Evolutionary conservation across 2,888 invertebrate species (phyloP).

Genomic region (Morpho deidamia): DNA sequence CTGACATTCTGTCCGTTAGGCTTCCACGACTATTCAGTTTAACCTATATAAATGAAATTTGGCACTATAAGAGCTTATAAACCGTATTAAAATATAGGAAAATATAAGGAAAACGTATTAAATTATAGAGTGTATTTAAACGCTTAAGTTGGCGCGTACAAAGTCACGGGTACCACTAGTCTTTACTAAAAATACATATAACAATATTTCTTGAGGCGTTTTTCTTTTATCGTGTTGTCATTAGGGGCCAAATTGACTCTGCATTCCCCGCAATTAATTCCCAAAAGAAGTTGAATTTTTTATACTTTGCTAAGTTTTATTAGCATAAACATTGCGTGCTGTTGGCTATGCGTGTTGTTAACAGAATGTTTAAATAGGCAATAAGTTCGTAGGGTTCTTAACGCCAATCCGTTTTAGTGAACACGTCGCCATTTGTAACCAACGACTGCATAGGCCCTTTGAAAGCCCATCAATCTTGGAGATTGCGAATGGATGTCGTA

Average conservation of each 20-base stretch:
- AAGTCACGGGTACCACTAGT: too few species aligned
- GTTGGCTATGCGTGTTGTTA: constrained; percentile 17
- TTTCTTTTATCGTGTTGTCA: not conserved
- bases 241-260: not conserved
- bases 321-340: constrained; percentile 9
- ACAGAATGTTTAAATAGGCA: constrained; percentile 23
- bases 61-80: too few species aligned
- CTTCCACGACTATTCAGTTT: too few species aligned
- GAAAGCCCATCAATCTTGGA: too few species aligned
- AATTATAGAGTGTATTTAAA: not conserved
- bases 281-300: not conserved
- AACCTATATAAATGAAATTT: too few species aligned
- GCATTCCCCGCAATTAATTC: not conserved
- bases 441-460: too few species aligned
- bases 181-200: too few species aligned
- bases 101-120: too few species aligned
- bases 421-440: constrained; percentile 37
- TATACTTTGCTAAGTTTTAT: not conserved
- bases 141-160: not conserved
- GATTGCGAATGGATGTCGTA: too few species aligned
- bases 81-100: too few species aligned
- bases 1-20: too few species aligned
- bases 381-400: constrained; percentile 23
- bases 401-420: constrained; percentile 30
- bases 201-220: too few species aligned